Evolutionary conservation across 1,140 invertebrate genomes (phyloP), one percentile per base, ranked within the genome.

Genomic region (Drosophila nigromelanica): DNA sequence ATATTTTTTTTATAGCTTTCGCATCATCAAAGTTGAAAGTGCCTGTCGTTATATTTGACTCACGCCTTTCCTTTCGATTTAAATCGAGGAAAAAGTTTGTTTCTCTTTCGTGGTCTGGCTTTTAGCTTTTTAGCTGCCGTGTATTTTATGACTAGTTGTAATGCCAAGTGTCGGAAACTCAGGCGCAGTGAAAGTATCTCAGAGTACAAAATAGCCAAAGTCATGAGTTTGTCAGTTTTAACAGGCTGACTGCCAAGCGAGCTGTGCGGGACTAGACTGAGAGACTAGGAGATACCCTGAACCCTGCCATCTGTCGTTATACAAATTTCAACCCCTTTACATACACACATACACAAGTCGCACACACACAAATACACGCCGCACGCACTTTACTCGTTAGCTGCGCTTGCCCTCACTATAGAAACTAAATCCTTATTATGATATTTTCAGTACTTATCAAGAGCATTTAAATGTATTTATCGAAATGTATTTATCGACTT

Each of bases 1-100:
- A 76, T 66, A 56, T 35, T 55, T 43, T 18, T 55, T 74, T 73
- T 76, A 64, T 43, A 50, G 47, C 56, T 21, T 56, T 27, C 66
- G 70, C 54, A 62, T 59, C 70, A 87, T 86, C 78, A 87, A 81
- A 86, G 75, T 87, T 86, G 56, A 81, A 87, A 87, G 63, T 87
- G 72, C 72, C 72, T 59, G 70, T 73, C 82, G 78, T 78, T 73
- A 77, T 71, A 79, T 78, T 83, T 67, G 27, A 15, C 15, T n/a
- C 10, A 8, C 8, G 18, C 21, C 24, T 12, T 8, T 24, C 15
- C 78, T 61, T 86, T 86, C 81, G 80, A 86, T 86, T 87, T 86
- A 86, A 87, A 86, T 86, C 81, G 81, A 87, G 3, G 21, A 86
- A 64, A 77, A 77, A 70, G 58, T 76, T 76, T 76, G 14, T n/a